Evolutionary conservation across 2,113 vertebrate species (phyloP).

Genomic region (Pipa parva): DNA sequence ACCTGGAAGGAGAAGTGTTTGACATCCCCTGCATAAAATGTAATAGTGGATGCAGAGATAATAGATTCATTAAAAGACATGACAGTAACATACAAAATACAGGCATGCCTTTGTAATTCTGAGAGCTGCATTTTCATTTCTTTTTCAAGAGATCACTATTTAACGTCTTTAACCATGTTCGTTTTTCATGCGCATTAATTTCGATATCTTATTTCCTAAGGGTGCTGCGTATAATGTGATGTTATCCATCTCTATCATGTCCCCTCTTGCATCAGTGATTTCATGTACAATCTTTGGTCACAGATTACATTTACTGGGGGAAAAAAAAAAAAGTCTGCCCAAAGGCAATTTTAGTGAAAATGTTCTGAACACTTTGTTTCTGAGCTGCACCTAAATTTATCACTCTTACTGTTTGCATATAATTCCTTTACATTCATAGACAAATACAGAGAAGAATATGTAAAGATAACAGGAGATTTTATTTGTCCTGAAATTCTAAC

Average conservation of each 20-base stretch:
- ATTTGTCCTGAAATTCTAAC: background rate
- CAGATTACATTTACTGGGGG: slow-evolving; percentile 23
- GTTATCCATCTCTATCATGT: slow-evolving; percentile 29
- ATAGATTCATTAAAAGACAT: background rate
- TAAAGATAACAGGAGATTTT: background rate
- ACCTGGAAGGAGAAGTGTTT: no score
- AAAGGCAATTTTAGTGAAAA: background rate
- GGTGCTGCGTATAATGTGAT: slow-evolving; percentile 8
- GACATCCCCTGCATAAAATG: no score
- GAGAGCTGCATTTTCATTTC: slow-evolving; percentile 30
- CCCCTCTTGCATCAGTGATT: slow-evolving; percentile 18
- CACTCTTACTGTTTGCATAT: slow-evolving; percentile 1
- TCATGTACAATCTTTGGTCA: slow-evolving; percentile 17
- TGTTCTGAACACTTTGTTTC: background rate
- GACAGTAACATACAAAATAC: background rate
- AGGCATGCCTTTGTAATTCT: background rate
- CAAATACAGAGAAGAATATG: background rate
- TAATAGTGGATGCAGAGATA: background rate
- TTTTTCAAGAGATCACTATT: slow-evolving; percentile 46
- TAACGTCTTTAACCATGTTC: slow-evolving; percentile 48
- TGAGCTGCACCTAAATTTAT: slow-evolving; percentile 1
- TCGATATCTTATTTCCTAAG: slow-evolving; percentile 44
- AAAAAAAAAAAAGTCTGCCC: background rate
- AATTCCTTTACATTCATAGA: background rate
- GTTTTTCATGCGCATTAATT: slow-evolving; percentile 47